Base-by-base conservation (phyloP, 2,113 vertebrate species). In the Eretmochelys imbricata region DNA sequence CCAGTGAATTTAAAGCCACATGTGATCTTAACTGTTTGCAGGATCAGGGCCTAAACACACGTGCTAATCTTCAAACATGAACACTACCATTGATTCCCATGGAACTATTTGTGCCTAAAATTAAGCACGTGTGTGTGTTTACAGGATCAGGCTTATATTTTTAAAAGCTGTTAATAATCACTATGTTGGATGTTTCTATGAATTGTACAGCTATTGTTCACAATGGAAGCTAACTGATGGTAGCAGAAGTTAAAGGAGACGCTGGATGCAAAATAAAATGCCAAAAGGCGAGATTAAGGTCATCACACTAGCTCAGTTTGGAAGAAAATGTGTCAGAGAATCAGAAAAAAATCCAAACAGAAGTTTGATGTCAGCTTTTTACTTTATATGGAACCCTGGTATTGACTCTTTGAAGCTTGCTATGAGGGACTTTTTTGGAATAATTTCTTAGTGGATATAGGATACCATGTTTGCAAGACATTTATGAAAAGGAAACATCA, bases 161-260 rank as follows among this genome's bases (percentile, higher is more conserved):
- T 65, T 0, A 4, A 46, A 83, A 92, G 81, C 93, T 0, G 2
- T 88, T 90, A 38, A 0, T 80, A 93, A 80, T 69, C 4, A 0
- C 69, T 1, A 9, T 38, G 53, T 65, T 91, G 80, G 59, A 2
- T 29, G 80, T 90, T 91, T 59, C 86, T 80, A 49, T 90, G 91
- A 57, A 35, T 75, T 19, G 85, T 80, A 57, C 91, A 82, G 72
- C 59, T 27, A 38, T 46, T 91, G 90, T 85, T 88, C 90, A 87
- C 85, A 80, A 76, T 89, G 80, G 83, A 93, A 88, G 87, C 90
- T 95, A 95, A 75, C 91, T 93, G 89, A 85, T 96, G 93, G 84
- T 94, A 95, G 96, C 84, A 91, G 94, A 95, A 97, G 94, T 94
- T 95, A 93, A 96, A 94, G 82, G 94, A 94, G 90, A 53, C 83